A percentile compares a stretch with the other conserved stretches of the same genome.
Evolutionary conservation across 2,113 vertebrate genomes (phyloP).

Genomic region (Zosterops borbonicus): DNA sequence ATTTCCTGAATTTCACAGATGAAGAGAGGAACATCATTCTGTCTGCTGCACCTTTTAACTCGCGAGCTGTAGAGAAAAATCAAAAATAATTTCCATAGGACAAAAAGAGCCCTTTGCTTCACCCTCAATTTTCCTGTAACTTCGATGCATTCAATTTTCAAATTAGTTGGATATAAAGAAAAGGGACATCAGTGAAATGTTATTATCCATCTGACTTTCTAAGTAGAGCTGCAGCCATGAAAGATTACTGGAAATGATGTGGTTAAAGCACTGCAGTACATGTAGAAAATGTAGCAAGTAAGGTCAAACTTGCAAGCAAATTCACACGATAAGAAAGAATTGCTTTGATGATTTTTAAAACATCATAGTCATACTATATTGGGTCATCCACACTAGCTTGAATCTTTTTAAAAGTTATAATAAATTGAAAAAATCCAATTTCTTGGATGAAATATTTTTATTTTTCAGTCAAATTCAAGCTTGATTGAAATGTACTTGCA

Average conservation of each 20-base stretch:
- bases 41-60: background rate
- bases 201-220: conserved; percentile 12
- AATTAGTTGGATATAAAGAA: background rate
- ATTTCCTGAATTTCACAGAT: background rate
- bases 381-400: conserved; percentile 37
- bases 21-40: background rate
- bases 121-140: background rate
- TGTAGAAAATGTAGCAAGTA: background rate
- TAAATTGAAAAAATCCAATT: conserved; percentile 64
- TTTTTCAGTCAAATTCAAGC: conserved; percentile 62
- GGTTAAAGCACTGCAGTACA: background rate
- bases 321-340: conserved; percentile 10
- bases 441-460: conserved; percentile 71
- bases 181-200: background rate
- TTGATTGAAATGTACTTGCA: conserved; percentile 53
- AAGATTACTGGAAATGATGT: conserved; percentile 19
- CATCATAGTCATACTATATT: conserved; percentile 22
- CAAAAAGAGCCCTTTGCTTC: background rate
- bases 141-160: background rate
- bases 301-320: conserved; percentile 57
- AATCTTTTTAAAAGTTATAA: conserved; percentile 50
- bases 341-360: conserved; percentile 57
- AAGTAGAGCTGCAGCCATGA: background rate
- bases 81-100: background rate
- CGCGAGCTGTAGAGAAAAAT: background rate